Conservation (phyloP, 1,140 invertebrate genomes). For the Drosophila saltans region DNA sequence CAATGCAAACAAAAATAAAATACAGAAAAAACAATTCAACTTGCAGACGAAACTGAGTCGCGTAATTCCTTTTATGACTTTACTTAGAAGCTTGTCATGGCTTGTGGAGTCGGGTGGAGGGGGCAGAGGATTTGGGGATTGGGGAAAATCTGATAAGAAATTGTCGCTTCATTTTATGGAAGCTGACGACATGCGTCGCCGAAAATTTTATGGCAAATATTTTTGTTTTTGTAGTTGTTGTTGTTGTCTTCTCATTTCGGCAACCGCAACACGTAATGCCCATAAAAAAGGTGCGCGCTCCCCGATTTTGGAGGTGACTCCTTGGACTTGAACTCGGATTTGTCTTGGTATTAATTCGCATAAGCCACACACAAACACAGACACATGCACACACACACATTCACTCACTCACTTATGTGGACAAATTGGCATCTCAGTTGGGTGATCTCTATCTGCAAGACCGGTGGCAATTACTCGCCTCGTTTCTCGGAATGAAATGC, state of each 20-base stretch:
- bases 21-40: slow-evolving; percentile 34
- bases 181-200: slow-evolving; percentile 69
- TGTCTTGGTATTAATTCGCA: slow-evolving; percentile 9
- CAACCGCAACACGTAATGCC: slow-evolving; percentile 74
- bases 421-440: slow-evolving; percentile 72
- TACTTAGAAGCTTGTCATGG: slow-evolving; percentile 65
- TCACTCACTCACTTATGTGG: slow-evolving; percentile 1
- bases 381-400: not conserved
- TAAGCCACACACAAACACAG: slow-evolving; percentile 6
- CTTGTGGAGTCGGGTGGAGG: too few relatives aligned
- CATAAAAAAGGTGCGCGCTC: slow-evolving; percentile 82
- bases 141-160: slow-evolving; percentile 67
- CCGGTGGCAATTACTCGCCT: slow-evolving; percentile 71
- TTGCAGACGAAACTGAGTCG: slow-evolving; percentile 12
- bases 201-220: slow-evolving; percentile 82
- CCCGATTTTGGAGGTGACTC: slow-evolving; percentile 24
- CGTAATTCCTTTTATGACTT: slow-evolving; percentile 66
- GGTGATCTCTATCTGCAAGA: slow-evolving; percentile 77
- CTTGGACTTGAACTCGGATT: slow-evolving; percentile 12
- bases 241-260: slow-evolving; percentile 54
- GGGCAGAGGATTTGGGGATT: too few relatives aligned
- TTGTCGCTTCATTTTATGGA: slow-evolving; percentile 60
- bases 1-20: slow-evolving; percentile 43
- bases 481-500: slow-evolving; percentile 54
- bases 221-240: slow-evolving; percentile 35